Evolutionary conservation across 2,888 invertebrate species (phyloP), one percentile per base, ranked within the genome.

Genomic region (Cheiracanthium punctorium): DNA sequence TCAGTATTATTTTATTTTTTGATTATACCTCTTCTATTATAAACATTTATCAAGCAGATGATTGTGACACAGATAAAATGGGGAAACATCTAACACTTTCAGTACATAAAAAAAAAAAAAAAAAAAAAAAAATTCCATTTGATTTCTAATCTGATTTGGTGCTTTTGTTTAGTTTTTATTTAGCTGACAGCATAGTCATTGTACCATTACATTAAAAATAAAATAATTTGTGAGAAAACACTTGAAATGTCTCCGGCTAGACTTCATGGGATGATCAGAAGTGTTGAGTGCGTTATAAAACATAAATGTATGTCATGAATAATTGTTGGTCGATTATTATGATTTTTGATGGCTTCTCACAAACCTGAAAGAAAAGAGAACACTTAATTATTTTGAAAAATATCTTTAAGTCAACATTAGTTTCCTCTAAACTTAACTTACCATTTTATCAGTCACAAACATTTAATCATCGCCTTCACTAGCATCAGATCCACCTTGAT

Each of bases 401-500:
- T n/a, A n/a, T n/a, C n/a, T n/a, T n/a, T n/a, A n/a, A n/a, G n/a
- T n/a, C n/a, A n/a, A n/a, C n/a, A n/a, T n/a, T n/a, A n/a, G n/a
- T n/a, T n/a, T n/a, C n/a, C n/a, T n/a, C n/a, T n/a, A n/a, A n/a
- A n/a, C n/a, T n/a, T n/a, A 32, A 69, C 67, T 17, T 72, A 84
- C 84, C 77, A 84, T 79, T 37, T 73, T 79, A 58, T 84, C 67
- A 67, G 79, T 52, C 79, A 79, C 58, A 79, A 43, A 30, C n/a
- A 69, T 69, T 82, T 86, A 86, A 37, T 86, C 86, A 75, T 86
- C 86, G 43, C 75, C 80, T 48, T 86, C 86, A 80, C 74, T 74
- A 29, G 33, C 72, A 71, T 80, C 86, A 80, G 86, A 86, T 8
- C 76, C 86, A 5, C 75, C 86, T 33, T 80, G 70, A 30, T 86